These are phyloP conservation scores for Spilarctia lutea DNA, from an alignment of 2,888 invertebrate species.

Conservation along the genomic window DNA sequence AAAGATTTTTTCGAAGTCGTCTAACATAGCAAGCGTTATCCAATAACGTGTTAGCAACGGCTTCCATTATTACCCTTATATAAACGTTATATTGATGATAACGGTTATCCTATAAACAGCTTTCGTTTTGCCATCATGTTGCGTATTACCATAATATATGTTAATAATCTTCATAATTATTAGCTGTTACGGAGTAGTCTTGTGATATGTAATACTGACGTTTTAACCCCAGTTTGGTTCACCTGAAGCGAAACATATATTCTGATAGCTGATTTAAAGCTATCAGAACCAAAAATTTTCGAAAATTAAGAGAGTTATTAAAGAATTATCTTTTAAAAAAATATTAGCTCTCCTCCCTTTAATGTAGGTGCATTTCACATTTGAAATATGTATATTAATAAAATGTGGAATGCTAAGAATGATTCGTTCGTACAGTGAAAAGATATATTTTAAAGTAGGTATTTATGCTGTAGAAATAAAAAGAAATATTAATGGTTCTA, in stretches of 20 bases:
- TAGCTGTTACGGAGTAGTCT: not conserved
- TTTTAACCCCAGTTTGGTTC: not conserved
- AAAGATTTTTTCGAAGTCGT: not conserved
- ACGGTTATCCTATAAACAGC: not conserved
- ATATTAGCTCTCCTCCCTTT: no score
- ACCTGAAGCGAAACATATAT: not conserved
- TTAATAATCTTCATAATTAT: not conserved
- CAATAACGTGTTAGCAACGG: not conserved
- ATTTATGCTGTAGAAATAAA: no score
- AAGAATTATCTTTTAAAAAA: no score
- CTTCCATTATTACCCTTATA: slow-evolving; percentile 4
- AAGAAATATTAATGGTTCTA: no score
- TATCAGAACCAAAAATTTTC: no score
- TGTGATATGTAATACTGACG: not conserved
- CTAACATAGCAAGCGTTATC: not conserved
- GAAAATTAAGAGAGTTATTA: no score
- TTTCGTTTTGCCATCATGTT: not conserved
- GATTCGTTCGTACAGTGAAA: no score
- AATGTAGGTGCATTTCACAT: no score
- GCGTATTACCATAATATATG: not conserved
- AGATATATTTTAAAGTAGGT: no score
- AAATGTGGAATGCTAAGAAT: no score
- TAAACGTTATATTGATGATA: not conserved
- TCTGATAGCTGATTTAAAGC: no score
- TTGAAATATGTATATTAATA: no score